Conservation (phyloP, 1,140 invertebrate genomes). For the Camponotus vicinus region DNA sequence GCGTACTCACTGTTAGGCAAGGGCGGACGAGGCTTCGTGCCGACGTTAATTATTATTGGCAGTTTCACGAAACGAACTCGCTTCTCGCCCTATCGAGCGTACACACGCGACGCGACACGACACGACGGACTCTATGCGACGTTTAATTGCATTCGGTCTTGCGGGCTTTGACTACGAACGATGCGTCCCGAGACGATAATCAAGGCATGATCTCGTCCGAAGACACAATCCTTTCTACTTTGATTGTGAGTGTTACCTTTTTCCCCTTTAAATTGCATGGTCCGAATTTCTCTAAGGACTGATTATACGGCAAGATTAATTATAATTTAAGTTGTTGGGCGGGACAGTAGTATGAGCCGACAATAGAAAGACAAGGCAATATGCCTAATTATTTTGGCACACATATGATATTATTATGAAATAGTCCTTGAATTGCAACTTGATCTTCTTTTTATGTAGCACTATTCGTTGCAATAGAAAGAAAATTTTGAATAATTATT, state of each 20-base stretch:
- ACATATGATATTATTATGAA: neutral
- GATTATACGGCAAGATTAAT: neutral
- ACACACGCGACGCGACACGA: slow-evolving; percentile 56
- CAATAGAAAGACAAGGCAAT: neutral
- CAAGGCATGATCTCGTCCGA: slow-evolving; percentile 9
- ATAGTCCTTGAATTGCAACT: neutral
- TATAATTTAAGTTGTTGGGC: neutral
- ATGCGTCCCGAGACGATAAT: slow-evolving; percentile 36
- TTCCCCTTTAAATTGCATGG: neutral
- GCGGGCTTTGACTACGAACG: slow-evolving; percentile 35
- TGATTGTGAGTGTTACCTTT: neutral
- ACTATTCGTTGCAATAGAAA: neutral
- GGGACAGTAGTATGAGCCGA: neutral
- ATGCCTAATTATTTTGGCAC: neutral
- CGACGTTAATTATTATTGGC: slow-evolving; percentile 76
- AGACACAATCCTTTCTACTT: neutral
- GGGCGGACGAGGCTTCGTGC: slow-evolving; percentile 56
- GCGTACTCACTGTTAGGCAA: slow-evolving; percentile 23
- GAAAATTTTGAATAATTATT: neutral
- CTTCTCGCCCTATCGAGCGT: slow-evolving; percentile 67
- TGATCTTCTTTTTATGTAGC: neutral
- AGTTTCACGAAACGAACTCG: slow-evolving; percentile 73
- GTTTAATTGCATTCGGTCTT: slow-evolving; percentile 71
- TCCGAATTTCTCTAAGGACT: neutral
- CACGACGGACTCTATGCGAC: slow-evolving; percentile 54